Percentiles rank a stretch among this genome's conserved stretches.
Conservation (phyloP, 1,140 invertebrate genomes). For the Drosophila trapezifrons region DNA sequence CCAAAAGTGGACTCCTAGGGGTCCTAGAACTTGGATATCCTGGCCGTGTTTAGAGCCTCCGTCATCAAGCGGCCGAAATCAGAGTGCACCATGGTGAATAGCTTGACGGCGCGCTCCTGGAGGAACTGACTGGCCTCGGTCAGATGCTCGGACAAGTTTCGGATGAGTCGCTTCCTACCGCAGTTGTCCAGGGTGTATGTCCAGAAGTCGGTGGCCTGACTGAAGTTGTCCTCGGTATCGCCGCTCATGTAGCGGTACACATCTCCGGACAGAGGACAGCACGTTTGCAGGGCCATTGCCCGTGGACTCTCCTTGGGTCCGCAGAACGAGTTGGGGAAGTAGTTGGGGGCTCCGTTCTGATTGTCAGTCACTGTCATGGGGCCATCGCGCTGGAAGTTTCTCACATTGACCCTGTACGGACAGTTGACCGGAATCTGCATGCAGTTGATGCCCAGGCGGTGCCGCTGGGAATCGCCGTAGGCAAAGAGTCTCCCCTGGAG, state of each 20-base stretch:
- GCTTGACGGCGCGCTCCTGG: conserved; percentile 91
- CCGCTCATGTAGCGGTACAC: conserved; percentile 90
- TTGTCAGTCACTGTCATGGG: conserved; percentile 86
- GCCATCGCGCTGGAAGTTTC: conserved; percentile 94
- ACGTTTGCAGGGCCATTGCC: conserved; percentile 58
- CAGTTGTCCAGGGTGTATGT: conserved; percentile 90
- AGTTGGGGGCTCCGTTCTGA: conserved; percentile 92
- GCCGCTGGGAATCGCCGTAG: conserved; percentile 94
- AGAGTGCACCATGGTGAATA: conserved; percentile 88
- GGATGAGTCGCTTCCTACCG: conserved; percentile 89
- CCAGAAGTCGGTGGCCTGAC: conserved; percentile 93
- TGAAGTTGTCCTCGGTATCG: conserved; percentile 94
- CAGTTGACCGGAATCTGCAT: conserved; percentile 95
- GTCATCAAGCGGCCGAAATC: conserved; percentile 88
- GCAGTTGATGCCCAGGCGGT: conserved; percentile 95
- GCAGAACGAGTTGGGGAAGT: conserved; percentile 94
- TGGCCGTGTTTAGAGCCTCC: conserved; percentile 86
- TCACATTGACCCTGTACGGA: conserved; percentile 84
- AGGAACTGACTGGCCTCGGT: conserved; percentile 92
- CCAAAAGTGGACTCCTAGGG: no score
- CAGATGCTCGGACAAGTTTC: conserved; percentile 92
- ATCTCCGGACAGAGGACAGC: conserved; percentile 85
- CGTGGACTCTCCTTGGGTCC: conserved; percentile 86
- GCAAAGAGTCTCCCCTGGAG: conserved; percentile 94
- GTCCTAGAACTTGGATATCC: conserved; percentile 85